A percentile compares a stretch with the other conserved stretches of the same genome.
These are phyloP conservation scores for Pandion haliaetus DNA, from an alignment of 2,113 vertebrate genomes.

Conservation along the genomic window DNA sequence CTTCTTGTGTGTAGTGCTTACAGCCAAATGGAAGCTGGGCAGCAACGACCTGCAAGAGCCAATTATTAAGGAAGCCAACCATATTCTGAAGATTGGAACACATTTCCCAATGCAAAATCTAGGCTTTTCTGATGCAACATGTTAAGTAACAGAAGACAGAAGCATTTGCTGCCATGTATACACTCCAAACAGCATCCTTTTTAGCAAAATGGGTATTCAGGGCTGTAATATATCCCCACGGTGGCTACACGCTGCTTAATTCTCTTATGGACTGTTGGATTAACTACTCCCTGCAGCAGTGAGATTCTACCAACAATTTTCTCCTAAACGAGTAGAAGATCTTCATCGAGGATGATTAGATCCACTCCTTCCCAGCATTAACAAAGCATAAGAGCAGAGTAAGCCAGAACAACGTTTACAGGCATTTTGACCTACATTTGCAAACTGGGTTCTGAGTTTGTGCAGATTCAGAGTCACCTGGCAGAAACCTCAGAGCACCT, in stretches of 20 bases:
- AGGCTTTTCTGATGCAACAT: not conserved
- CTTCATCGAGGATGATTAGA: not conserved
- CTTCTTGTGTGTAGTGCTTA: no score
- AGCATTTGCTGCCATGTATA: not conserved
- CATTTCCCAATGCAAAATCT: not conserved
- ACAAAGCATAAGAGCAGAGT: not conserved
- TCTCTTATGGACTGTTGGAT: not conserved
- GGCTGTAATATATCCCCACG: not conserved
- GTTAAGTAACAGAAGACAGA: not conserved
- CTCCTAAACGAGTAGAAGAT: not conserved
- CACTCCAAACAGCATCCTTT: not conserved
- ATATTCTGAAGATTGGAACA: not conserved
- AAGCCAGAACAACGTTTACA: not conserved
- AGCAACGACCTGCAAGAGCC: not conserved
- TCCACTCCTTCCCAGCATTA: not conserved
- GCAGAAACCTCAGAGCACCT: not conserved
- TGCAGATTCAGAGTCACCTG: not conserved
- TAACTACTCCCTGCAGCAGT: not conserved
- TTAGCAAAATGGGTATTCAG: not conserved
- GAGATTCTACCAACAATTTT: not conserved
- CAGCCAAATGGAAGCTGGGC: not conserved
- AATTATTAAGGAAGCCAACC: not conserved
- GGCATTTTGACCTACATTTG: not conserved
- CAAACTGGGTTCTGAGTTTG: not conserved
- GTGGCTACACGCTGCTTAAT: accelerated